phyloP scores from a whole-genome alignment of 2,888 invertebrate species.

The Smittia sp. region DNA sequence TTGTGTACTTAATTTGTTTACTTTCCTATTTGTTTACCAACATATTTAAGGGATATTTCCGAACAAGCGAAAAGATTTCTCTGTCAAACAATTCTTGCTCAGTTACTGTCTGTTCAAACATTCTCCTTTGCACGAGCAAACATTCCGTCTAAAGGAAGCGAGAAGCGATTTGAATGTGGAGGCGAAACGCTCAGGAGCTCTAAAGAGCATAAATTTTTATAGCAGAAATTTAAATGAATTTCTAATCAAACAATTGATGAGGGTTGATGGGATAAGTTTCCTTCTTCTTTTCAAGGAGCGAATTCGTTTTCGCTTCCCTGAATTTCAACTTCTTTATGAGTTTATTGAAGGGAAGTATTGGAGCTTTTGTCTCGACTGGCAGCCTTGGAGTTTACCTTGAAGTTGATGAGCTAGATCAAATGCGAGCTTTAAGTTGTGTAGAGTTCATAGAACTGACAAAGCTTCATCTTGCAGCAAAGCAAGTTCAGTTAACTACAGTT shows the following conservation, averaged over 20 bases:
- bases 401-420: too few relatives aligned
- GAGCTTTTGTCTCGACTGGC: background rate
- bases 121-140: constrained; percentile 13
- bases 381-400: too few relatives aligned
- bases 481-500: background rate
- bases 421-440: too few relatives aligned
- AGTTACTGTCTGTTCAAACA: constrained; percentile 25
- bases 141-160: background rate
- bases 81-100: background rate
- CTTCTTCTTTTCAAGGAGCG: too few relatives aligned
- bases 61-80: constrained; percentile 7
- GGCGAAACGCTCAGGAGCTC: constrained; percentile 30
- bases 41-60: constrained; percentile 38
- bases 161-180: constrained; percentile 21
- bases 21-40: constrained; percentile 39
- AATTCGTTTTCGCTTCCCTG: background rate
- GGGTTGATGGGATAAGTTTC: constrained; percentile 33
- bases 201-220: constrained; percentile 37
- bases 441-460: background rate
- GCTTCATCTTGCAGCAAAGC: background rate
- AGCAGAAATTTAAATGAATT: constrained; percentile 37
- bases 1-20: constrained; percentile 41
- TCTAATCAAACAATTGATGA: constrained; percentile 41
- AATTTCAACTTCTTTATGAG: background rate
- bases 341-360: background rate